These are phyloP conservation scores for Stegastes partitus DNA, from an alignment of 2,113 vertebrate genomes.

Conservation along the genomic window DNA sequence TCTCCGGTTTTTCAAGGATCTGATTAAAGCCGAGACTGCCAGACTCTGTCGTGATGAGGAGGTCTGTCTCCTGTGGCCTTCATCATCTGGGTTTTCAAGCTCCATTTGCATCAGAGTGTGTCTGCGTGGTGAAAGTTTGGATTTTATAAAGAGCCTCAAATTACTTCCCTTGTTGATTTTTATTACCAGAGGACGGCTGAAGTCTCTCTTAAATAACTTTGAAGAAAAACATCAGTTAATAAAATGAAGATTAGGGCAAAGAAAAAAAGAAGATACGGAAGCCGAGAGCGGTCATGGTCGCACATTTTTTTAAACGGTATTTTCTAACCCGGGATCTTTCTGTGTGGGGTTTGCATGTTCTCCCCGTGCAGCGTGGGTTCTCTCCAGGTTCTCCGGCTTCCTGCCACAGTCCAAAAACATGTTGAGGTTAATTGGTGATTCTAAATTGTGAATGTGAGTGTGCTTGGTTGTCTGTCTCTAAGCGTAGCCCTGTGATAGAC, in stretches of 20 bases:
- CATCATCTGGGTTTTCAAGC: slow-evolving; percentile 30
- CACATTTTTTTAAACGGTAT: too few relatives aligned
- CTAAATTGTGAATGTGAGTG: too few relatives aligned
- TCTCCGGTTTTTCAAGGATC: slow-evolving; percentile 24
- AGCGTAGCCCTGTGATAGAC: too few relatives aligned
- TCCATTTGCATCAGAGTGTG: slow-evolving; percentile 30
- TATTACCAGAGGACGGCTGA: neutral
- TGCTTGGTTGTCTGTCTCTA: too few relatives aligned
- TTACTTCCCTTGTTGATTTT: neutral
- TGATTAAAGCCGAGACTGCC: slow-evolving; percentile 32
- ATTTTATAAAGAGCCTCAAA: neutral
- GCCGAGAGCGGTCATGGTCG: too few relatives aligned
- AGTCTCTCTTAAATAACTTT: neutral
- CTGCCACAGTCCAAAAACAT: too few relatives aligned
- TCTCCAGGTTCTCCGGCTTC: too few relatives aligned
- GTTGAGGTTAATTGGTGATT: too few relatives aligned
- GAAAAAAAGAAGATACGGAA: neutral
- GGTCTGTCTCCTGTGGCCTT: slow-evolving; percentile 43
- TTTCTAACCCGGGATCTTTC: too few relatives aligned
- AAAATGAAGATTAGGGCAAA: neutral
- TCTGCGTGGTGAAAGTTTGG: neutral
- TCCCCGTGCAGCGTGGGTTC: too few relatives aligned
- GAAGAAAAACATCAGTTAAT: neutral
- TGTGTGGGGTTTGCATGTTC: too few relatives aligned
- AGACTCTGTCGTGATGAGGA: slow-evolving; percentile 34